Evolutionary conservation across 2,888 invertebrate species (phyloP), one percentile per base, ranked within the genome.

Genomic region (Drosophila mayaguana): DNA sequence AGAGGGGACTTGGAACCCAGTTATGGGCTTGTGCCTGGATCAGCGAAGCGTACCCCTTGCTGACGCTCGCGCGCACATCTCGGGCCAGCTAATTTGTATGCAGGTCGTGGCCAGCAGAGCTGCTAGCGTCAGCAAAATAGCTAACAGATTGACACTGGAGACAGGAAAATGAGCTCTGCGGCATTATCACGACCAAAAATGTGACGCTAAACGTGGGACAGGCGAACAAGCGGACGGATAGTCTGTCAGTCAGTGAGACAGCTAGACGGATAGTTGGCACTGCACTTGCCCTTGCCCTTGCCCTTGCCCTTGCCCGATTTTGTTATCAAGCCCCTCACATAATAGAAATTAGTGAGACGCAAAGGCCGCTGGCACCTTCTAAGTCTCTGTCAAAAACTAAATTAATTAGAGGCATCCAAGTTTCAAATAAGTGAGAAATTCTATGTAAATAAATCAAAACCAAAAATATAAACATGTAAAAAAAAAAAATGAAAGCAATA

Each of bases 131-230:
- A 70, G 65, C 65, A 66, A 50, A 50, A 50, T 12, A 50, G 48
- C 48, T 7, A 32, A 65, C 71, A 64, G 83, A 79, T 75, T 89
- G 88, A 89, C 88, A 88, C 79, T 81, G 81, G 80, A 83, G 89
- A 89, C 88, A 89, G 88, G 89, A 88, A 88, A 84, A 89, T 89
- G 81, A 83, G 89, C 81, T 78, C 54, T 75, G 69, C 79, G 70
- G 76, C 87, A 86, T 88, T 86, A 83, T 88, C 83, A 78, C 76
- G 73, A 74, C 89, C 89, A 84, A 89, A 84, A 84, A 88, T 88
- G 83, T 84, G 87, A 83, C 89, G 83, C 71, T 81, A 83, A 83
- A 78, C 69, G 77, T 42, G 16, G 50, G 36, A 45, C 34, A 61
- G 56, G 20, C 34, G 42, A 51, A 22, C 63, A 57, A 25, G 38